Evolutionary conservation across 2,113 vertebrate species (phyloP).

Genomic region (Paedocypris sp.): DNA sequence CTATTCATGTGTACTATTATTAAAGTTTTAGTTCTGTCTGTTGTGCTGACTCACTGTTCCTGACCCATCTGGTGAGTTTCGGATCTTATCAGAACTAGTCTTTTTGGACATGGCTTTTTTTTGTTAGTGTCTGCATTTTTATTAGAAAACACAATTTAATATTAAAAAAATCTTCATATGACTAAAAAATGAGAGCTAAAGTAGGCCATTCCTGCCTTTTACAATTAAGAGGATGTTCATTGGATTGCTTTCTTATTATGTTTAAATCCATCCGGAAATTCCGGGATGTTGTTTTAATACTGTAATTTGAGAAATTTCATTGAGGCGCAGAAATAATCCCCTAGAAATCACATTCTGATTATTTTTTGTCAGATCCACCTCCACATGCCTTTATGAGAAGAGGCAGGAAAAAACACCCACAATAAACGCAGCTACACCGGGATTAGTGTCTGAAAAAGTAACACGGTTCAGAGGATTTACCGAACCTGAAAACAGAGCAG

Average conservation of each 20-base stretch:
- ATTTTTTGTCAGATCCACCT: slow-evolving; percentile 20
- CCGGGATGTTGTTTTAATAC: slow-evolving; percentile 33
- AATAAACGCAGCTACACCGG: background rate
- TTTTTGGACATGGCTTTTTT: too few relatives aligned
- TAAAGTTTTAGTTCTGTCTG: too few relatives aligned
- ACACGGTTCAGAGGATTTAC: slow-evolving; percentile 23
- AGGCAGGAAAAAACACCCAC: background rate
- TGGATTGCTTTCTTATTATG: slow-evolving; percentile 24
- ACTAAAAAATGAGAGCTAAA: slow-evolving; percentile 27
- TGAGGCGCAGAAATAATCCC: slow-evolving; percentile 21
- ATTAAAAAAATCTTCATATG: background rate
- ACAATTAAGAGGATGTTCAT: slow-evolving; percentile 40
- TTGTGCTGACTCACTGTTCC: too few relatives aligned
- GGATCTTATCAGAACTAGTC: too few relatives aligned
- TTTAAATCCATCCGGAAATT: slow-evolving; percentile 30
- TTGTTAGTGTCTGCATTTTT: too few relatives aligned
- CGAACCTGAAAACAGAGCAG: slow-evolving; percentile 16
- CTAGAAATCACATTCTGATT: slow-evolving; percentile 26
- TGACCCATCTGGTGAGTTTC: too few relatives aligned
- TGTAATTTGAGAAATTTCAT: slow-evolving; percentile 16
- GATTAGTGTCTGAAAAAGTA: slow-evolving; percentile 33
- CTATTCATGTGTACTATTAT: too few relatives aligned
- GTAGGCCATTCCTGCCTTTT: slow-evolving; percentile 47
- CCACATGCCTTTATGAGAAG: background rate
- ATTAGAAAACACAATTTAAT: background rate